Conservation (phyloP, 1,140 invertebrate genomes). For the Atta cephalotes region DNA sequence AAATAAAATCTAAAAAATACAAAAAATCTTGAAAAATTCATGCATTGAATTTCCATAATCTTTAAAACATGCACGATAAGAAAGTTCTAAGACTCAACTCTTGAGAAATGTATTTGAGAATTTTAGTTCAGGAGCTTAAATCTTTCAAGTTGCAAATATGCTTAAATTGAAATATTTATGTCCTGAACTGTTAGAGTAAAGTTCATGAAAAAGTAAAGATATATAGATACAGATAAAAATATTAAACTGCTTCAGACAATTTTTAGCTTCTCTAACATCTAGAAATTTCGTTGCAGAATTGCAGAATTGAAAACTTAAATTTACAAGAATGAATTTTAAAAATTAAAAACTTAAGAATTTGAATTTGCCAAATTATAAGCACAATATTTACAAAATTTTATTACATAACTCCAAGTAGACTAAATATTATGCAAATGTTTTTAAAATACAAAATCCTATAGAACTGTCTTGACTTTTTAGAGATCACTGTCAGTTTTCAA, state of each 20-base stretch:
- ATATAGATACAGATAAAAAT: conserved; percentile 11
- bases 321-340: background rate
- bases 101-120: conserved; percentile 45
- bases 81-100: conserved; percentile 32
- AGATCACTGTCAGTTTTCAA: background rate
- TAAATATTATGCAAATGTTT: background rate
- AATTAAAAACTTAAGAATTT: background rate
- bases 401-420: background rate
- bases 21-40: conserved; percentile 20
- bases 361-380: background rate
- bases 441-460: conserved; percentile 7
- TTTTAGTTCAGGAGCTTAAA: conserved; percentile 55
- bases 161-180: conserved; percentile 60
- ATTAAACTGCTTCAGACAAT: background rate
- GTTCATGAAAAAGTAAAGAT: conserved; percentile 45
- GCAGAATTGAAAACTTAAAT: background rate
- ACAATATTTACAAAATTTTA: background rate
- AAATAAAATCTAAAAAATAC: background rate
- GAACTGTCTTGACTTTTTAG: background rate
- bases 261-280: background rate
- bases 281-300: background rate
- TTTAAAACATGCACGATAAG: conserved; percentile 48
- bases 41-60: conserved; percentile 42
- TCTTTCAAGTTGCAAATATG: conserved; percentile 39
- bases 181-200: conserved; percentile 12